Evolutionary conservation across 2,113 vertebrate species (phyloP), one percentile per base, ranked within the genome.

Genomic region (Oncorhynchus masou): DNA sequence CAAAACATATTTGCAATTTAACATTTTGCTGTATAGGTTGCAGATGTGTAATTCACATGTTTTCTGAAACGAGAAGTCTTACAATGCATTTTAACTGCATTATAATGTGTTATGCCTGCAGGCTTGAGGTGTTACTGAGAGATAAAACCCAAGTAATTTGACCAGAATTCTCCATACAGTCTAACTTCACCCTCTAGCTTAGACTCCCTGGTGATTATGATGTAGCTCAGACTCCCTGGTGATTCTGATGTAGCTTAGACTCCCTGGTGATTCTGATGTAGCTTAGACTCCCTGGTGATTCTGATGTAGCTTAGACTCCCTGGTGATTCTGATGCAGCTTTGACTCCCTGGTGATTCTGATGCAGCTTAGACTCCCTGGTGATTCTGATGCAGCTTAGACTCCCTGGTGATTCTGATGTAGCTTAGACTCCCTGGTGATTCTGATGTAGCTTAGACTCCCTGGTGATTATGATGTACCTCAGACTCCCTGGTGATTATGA

Each of bases 241-340:
- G 15, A 19, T 54, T 5, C 49, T 4, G 49, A 54, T 54, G 49
- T 51, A 16, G 1, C 49, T 15, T 51, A 2, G 49, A 16, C 29
- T 51, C 49, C 19, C 9, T 0, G 29, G 66, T 51, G 49, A 51
- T 51, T 16, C 13, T 3, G 49, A 51, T 51, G 49, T 51, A 16
- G 11, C 49, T 15, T 51, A 2, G 39, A 39, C 39, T 39, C 39
- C 39, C 9, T 0, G 39, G 39, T 2, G 39, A 45, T 45, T 11
- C 49, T 15, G 70, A 84, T 80, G 19, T 6, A 57, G 72, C 70
- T 70, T 54, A 45, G 31, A 24, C 71, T n/a, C 2, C 64, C 69
- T 27, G 57, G 49, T 54, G 15, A 54, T 54, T 19, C 49, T 15
- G 49, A 54, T 54, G 49, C 19, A 16, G 12, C 49, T 19, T 54